Percentiles rank a stretch among this genome's conserved stretches.
phyloP scores from a whole-genome alignment of 2,888 invertebrate genomes.

The Eugnorisma glareosa region DNA sequence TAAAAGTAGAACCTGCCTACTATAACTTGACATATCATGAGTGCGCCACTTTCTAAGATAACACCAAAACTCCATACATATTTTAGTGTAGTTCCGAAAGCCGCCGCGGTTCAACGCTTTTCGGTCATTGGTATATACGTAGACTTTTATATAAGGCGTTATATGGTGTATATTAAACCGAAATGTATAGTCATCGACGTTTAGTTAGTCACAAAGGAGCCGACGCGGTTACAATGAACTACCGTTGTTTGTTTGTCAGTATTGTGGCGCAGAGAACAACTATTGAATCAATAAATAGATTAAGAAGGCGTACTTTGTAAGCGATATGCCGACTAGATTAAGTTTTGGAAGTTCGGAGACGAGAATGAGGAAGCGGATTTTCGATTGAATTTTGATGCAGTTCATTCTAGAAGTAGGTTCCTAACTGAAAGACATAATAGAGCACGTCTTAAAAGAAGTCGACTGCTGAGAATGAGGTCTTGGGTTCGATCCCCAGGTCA shows the following conservation, averaged over 20 bases:
- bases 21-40: slow-evolving; percentile 6
- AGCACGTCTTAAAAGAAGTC: no score
- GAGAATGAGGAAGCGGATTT: slow-evolving; percentile 7
- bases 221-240: slow-evolving; percentile 74
- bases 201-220: slow-evolving; percentile 65
- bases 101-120: slow-evolving; percentile 14
- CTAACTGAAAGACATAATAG: background rate
- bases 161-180: slow-evolving; percentile 55
- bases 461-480: background rate
- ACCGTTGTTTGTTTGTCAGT: slow-evolving; percentile 80
- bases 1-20: background rate
- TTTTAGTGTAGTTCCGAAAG: background rate
- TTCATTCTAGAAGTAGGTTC: background rate
- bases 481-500: background rate
- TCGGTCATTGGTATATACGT: slow-evolving; percentile 35
- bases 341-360: slow-evolving; percentile 64
- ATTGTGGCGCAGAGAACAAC: slow-evolving; percentile 71
- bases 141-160: slow-evolving; percentile 61
- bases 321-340: slow-evolving; percentile 80
- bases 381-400: slow-evolving; percentile 13
- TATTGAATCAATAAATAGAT: slow-evolving; percentile 88
- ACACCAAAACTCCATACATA: background rate
- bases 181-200: slow-evolving; percentile 63
- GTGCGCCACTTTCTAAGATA: slow-evolving; percentile 13
- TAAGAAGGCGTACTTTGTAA: slow-evolving; percentile 85